phyloP scores from a whole-genome alignment of 2,113 vertebrate species.

The Carassius carassius region DNA sequence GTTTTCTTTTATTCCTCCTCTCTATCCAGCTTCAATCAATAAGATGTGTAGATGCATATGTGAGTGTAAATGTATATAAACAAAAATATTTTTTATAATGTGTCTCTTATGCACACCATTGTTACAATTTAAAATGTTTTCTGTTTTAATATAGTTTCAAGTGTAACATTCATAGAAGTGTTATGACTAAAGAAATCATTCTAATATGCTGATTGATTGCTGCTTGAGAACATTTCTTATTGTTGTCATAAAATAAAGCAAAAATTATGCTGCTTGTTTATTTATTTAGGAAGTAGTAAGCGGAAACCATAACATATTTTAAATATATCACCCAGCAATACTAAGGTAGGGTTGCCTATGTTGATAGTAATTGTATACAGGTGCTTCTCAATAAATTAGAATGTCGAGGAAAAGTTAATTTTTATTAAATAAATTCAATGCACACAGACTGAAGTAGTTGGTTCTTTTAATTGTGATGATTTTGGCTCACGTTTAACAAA shows the following conservation, averaged over 20 bases:
- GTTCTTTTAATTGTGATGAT: too few relatives aligned
- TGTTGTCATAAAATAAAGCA: neutral
- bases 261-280: neutral
- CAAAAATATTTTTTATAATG: neutral
- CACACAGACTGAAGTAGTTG: too few relatives aligned
- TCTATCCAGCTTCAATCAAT: slow-evolving; percentile 79
- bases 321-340: neutral
- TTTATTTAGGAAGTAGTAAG: neutral
- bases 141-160: neutral
- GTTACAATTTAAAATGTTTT: neutral
- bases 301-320: neutral
- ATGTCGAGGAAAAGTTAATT: too few relatives aligned
- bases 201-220: neutral
- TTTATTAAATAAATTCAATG: too few relatives aligned
- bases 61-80: neutral
- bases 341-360: neutral
- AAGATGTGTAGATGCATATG: slow-evolving; percentile 45
- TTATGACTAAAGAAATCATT: neutral
- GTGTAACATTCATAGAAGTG: neutral
- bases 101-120: neutral
- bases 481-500: too few relatives aligned
- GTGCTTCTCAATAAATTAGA: too few relatives aligned
- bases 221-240: neutral
- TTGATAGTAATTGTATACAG: neutral
- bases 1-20: slow-evolving; percentile 54